These are phyloP conservation scores for Diachasmimorpha longicaudata DNA, from an alignment of 1,140 invertebrate genomes.

Conservation along the genomic window DNA sequence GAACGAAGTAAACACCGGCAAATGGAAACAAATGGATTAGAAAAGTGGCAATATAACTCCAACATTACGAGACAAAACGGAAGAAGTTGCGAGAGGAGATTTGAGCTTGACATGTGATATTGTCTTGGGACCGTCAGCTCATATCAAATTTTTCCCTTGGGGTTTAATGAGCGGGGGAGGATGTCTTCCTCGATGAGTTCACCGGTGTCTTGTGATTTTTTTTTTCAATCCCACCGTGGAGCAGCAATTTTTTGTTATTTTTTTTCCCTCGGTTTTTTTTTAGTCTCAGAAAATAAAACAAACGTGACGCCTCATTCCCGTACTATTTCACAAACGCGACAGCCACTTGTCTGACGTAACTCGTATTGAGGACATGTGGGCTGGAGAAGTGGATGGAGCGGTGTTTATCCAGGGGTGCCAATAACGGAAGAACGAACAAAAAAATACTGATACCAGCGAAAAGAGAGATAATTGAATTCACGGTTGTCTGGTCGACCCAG, in stretches of 20 bases:
- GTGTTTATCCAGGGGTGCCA: neutral
- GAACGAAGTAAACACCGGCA: too few species aligned
- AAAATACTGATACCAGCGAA: neutral
- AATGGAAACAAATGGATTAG: neutral
- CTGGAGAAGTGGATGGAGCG: neutral
- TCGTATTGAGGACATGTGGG: neutral
- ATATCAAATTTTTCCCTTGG: neutral
- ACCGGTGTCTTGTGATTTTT: neutral
- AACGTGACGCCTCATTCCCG: neutral
- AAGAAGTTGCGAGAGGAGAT: neutral
- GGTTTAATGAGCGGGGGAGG: neutral
- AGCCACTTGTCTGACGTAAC: neutral
- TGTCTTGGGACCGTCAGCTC: neutral
- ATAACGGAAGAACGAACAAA: neutral
- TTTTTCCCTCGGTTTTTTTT: neutral
- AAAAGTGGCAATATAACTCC: neutral
- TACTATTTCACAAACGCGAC: neutral
- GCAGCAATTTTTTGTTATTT: neutral
- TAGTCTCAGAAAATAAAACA: neutral
- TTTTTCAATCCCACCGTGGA: neutral
- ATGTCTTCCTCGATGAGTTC: neutral
- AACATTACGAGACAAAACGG: neutral
- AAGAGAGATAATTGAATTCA: neutral
- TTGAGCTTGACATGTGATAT: neutral
- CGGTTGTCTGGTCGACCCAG: neutral